Base-by-base conservation (phyloP, 2,888 invertebrate genomes). In the Anthophora plumipes region DNA sequence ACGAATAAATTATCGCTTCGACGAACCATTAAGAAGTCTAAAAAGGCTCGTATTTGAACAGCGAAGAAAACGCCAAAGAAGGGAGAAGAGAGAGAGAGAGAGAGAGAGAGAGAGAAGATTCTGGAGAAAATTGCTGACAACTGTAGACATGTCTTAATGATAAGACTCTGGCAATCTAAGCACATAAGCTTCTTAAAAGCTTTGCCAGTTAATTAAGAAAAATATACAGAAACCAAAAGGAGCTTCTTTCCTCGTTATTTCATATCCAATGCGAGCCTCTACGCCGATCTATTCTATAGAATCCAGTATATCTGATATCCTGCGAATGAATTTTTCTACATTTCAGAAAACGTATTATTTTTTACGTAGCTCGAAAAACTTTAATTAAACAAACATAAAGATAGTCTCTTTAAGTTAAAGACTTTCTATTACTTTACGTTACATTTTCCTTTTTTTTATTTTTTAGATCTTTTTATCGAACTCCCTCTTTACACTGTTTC, bases 91-190 rank as follows among this genome's bases (percentile, higher is more conserved):
- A 22, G 20, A 41, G 8, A 2, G 11, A 25, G 1, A 41, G 60
- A 25, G 14, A 7, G 17, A 25, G 2, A 31, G 71, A 52, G n/a
- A n/a, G n/a, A n/a, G n/a, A n/a, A n/a, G n/a, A n/a, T 64, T 20
- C n/a, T 43, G 63, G 48, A 76, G 83, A 79, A 89, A 90, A 90
- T 90, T 85, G 89, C 89, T 89, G 90, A 89, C 90, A 90, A 90
- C 87, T 85, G 85, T 85, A 83, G 82, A 89, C 88, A 87, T 88
- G 86, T 89, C 83, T 74, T 76, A 72, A 77, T 83, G 90, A 89
- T 90, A 90, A 89, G 88, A 76, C 78, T 82, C 82, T 60, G 81
- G 76, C 83, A 82, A 89, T 89, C 81, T 86, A 81, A 87, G 85
- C 84, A 76, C 84, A 80, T 90, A 89, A 90, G 87, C 89, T 76